These are phyloP conservation scores for Archegozetes longisetosus DNA, from an alignment of 1,140 invertebrate genomes.

Conservation along the genomic window DNA sequence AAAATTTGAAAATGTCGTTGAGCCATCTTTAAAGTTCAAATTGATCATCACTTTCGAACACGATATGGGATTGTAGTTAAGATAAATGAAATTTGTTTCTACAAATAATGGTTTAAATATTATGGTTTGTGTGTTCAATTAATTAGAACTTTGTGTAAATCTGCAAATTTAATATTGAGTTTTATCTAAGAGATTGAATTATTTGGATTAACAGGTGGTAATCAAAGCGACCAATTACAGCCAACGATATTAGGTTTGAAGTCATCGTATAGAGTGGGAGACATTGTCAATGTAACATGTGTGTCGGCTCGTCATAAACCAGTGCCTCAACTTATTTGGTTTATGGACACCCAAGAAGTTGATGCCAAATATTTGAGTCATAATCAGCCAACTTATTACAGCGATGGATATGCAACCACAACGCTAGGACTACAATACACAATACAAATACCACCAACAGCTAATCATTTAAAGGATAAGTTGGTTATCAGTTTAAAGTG, in stretches of 20 bases:
- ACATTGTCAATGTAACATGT: conserved; percentile 2
- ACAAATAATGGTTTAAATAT: too few relatives aligned
- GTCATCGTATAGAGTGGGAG: conserved; percentile 9
- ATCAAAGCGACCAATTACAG: conserved; percentile 3
- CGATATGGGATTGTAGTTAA: too few relatives aligned
- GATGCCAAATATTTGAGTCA: conserved; percentile 11
- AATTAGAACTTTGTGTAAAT: too few relatives aligned
- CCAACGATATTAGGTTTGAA: conserved; percentile 10
- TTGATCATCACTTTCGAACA: too few relatives aligned
- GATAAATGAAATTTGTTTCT: too few relatives aligned
- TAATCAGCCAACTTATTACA: conserved; percentile 10
- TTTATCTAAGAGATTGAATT: too few relatives aligned
- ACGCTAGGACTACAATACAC: not conserved
- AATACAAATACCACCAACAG: not conserved
- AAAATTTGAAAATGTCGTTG: too few relatives aligned
- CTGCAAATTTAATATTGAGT: too few relatives aligned
- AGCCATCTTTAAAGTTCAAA: too few relatives aligned
- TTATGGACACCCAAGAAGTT: conserved; percentile 1
- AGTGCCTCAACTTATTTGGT: conserved; percentile 14
- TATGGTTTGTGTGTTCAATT: too few relatives aligned
- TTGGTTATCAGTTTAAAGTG: not conserved
- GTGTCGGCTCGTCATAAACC: conserved; percentile 10
- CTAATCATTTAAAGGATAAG: not conserved
- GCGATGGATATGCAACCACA: conserved; percentile 3
- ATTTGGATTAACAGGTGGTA: too few relatives aligned